Conservation (phyloP, 1,140 invertebrate genomes). For the Ips typographus region DNA sequence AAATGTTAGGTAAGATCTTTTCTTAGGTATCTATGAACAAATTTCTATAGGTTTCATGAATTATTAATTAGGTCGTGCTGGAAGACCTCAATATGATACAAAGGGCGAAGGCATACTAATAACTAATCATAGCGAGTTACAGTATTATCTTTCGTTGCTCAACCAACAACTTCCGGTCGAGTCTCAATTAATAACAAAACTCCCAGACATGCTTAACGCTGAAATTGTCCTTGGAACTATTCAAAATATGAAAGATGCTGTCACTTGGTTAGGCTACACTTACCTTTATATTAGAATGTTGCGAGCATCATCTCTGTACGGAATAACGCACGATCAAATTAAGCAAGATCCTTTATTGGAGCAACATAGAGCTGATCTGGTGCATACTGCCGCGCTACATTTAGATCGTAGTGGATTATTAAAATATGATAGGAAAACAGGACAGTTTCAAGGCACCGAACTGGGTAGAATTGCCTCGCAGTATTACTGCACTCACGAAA, state of each 20-base stretch:
- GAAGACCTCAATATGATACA: slow-evolving; percentile 97
- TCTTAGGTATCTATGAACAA: neutral
- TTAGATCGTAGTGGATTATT: slow-evolving; percentile 90
- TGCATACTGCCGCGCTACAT: slow-evolving; percentile 93
- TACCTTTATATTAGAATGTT: slow-evolving; percentile 95
- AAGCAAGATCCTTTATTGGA: slow-evolving; percentile 85
- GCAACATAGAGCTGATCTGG: slow-evolving; percentile 86
- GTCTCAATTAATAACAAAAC: slow-evolving; percentile 78
- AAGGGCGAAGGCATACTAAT: slow-evolving; percentile 99
- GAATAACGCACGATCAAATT: slow-evolving; percentile 77
- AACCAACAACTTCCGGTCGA: slow-evolving; percentile 96
- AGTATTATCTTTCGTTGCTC: slow-evolving; percentile 96
- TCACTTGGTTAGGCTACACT: slow-evolving; percentile 92
- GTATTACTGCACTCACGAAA: slow-evolving; percentile 97
- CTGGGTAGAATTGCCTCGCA: slow-evolving; percentile 96
- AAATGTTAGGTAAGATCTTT: slow-evolving; percentile 35
- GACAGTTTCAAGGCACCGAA: slow-evolving; percentile 87
- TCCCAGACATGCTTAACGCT: slow-evolving; percentile 97
- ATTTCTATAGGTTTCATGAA: too few relatives aligned
- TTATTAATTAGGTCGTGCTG: slow-evolving; percentile 76
- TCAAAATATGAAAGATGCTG: slow-evolving; percentile 92
- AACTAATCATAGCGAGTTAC: slow-evolving; percentile 97
- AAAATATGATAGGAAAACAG: slow-evolving; percentile 95
- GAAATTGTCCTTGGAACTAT: slow-evolving; percentile 97
- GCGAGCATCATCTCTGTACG: slow-evolving; percentile 84